phyloP scores from a whole-genome alignment of 2,888 invertebrate genomes.

The Trisateles emortualis region DNA sequence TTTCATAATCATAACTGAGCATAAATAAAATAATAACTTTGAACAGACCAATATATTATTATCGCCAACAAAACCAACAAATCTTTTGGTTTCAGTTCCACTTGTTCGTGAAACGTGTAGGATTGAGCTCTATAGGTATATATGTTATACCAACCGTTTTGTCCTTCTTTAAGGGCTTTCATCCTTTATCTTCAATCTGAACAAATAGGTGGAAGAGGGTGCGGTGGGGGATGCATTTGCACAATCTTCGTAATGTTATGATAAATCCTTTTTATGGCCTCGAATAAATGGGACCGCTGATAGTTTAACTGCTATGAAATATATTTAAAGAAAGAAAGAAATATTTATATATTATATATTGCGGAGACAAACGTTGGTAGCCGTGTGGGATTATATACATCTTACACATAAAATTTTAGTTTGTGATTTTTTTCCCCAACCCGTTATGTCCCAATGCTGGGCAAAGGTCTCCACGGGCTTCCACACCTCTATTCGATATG shows the following conservation, averaged over 20 bases:
- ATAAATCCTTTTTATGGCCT: constrained; percentile 9
- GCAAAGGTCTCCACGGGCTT: too few species aligned
- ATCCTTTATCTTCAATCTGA: constrained; percentile 24
- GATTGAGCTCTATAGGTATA: constrained; percentile 25
- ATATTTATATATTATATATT: too few species aligned
- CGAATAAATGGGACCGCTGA: neutral
- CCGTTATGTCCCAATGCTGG: too few species aligned
- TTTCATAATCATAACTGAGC: too few species aligned
- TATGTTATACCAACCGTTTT: constrained; percentile 28
- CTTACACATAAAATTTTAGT: too few species aligned
- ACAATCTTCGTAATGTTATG: constrained; percentile 17
- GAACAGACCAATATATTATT: too few species aligned
- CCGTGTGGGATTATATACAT: too few species aligned
- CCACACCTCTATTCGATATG: too few species aligned
- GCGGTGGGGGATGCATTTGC: constrained; percentile 20
- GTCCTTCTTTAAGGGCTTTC: constrained; percentile 21
- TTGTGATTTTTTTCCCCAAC: too few species aligned
- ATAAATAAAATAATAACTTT: too few species aligned
- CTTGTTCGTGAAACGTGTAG: constrained; percentile 24
- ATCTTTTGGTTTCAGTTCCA: neutral
- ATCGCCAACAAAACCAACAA: too few species aligned
- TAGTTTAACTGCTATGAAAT: neutral
- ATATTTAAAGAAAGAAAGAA: neutral
- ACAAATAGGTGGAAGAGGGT: constrained; percentile 11
- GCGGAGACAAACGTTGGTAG: too few species aligned